Conservation (phyloP, 2,113 vertebrate species). For the Datnioides undecimradiatus region DNA sequence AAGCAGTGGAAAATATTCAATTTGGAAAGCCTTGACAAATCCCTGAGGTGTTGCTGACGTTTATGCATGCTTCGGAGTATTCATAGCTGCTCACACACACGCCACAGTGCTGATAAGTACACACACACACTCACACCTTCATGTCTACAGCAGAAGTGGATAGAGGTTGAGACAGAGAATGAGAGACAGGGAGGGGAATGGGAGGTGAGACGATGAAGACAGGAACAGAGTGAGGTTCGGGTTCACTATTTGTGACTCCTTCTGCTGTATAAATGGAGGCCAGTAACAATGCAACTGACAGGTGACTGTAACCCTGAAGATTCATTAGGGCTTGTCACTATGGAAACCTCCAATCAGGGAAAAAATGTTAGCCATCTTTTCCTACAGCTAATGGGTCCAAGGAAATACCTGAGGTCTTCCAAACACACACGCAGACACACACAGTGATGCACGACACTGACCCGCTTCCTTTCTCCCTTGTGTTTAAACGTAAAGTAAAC, state of each 20-base stretch:
- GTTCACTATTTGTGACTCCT: slow-evolving; percentile 57
- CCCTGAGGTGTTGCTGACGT: slow-evolving; percentile 77
- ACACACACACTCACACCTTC: slow-evolving; percentile 58
- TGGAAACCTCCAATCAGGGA: slow-evolving; percentile 88
- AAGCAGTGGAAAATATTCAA: slow-evolving; percentile 71
- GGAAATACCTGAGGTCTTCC: slow-evolving; percentile 71
- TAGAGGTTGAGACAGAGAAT: slow-evolving; percentile 42
- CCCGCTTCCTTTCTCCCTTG: slow-evolving; percentile 46
- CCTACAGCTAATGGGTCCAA: slow-evolving; percentile 64
- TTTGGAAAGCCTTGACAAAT: slow-evolving; percentile 75
- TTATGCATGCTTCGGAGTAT: slow-evolving; percentile 72
- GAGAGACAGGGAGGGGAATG: slow-evolving; percentile 51
- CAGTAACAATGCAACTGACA: slow-evolving; percentile 81
- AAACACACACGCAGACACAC: slow-evolving; percentile 17
- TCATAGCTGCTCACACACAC: slow-evolving; percentile 59
- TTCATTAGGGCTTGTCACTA: slow-evolving; percentile 92
- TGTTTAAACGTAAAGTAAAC: slow-evolving; percentile 76
- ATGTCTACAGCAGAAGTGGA: slow-evolving; percentile 25
- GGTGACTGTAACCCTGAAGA: slow-evolving; percentile 91
- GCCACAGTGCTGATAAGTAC: slow-evolving; percentile 28
- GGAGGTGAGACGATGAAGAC: slow-evolving; percentile 55
- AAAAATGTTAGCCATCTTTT: slow-evolving; percentile 84
- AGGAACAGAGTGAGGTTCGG: slow-evolving; percentile 31
- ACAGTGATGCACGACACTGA: slow-evolving; percentile 6
- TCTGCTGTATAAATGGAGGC: slow-evolving; percentile 86